A percentile compares a stretch with the other conserved stretches of the same genome.
These are phyloP conservation scores for Prinia subflava DNA, from an alignment of 2,113 vertebrate genomes.

Conservation along the genomic window DNA sequence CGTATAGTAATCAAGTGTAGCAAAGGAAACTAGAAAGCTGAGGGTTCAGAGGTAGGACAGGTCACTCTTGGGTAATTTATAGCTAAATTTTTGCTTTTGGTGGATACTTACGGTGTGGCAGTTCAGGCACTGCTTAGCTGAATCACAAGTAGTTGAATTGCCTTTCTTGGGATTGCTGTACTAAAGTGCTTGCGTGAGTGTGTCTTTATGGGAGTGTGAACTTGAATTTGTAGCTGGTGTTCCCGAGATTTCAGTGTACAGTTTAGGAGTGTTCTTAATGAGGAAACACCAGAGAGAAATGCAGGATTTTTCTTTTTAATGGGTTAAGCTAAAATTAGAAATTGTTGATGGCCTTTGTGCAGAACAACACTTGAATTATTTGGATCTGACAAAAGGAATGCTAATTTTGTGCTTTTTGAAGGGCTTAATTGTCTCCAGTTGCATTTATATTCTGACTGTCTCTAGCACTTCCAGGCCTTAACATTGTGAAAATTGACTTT, in stretches of 20 bases:
- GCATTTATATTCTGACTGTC: conserved; percentile 2
- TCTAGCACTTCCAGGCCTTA: neutral
- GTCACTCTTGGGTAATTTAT: neutral
- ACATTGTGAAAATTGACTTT: neutral
- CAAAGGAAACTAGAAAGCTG: neutral
- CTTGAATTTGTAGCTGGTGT: neutral
- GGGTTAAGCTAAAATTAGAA: conserved; percentile 44
- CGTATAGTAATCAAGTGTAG: neutral
- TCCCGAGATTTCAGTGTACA: neutral
- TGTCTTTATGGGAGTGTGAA: neutral
- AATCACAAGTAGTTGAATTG: neutral
- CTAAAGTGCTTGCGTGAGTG: neutral
- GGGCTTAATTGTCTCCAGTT: conserved; percentile 38
- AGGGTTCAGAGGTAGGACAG: neutral
- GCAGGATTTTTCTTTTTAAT: neutral
- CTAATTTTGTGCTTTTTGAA: conserved; percentile 44
- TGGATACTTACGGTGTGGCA: neutral
- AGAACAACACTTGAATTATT: conserved; percentile 34
- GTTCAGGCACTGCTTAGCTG: neutral
- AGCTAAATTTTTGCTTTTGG: neutral
- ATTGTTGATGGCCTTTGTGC: conserved; percentile 26
- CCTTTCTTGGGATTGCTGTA: neutral
- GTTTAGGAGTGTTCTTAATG: neutral
- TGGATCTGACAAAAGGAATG: conserved; percentile 33
- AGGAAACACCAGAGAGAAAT: neutral